phyloP scores from a whole-genome alignment of 2,888 invertebrate genomes.

The Platynereis dumerilii region DNA sequence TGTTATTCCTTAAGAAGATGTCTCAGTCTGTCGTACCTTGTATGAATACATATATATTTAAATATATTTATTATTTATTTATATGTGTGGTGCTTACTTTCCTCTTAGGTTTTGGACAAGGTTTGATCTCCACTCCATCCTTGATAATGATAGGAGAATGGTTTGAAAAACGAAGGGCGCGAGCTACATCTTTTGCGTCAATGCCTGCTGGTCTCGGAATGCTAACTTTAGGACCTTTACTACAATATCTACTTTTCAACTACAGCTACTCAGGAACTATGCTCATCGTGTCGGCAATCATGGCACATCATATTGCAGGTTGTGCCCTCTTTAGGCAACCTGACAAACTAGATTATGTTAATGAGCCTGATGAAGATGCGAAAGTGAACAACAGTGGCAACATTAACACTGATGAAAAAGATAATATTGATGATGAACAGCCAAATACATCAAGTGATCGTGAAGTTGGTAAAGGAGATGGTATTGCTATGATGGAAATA shows the following conservation, averaged over 20 bases:
- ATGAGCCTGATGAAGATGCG: no score
- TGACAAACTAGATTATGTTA: not conserved
- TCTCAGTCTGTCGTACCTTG: no score
- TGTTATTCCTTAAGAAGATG: no score
- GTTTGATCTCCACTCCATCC: not conserved
- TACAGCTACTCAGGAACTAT: constrained; percentile 19
- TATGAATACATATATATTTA: no score
- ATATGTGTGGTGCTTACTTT: no score
- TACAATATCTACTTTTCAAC: not conserved
- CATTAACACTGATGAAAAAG: no score
- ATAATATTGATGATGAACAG: no score
- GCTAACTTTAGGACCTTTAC: not conserved
- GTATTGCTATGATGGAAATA: no score
- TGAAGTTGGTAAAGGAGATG: no score
- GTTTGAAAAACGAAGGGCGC: constrained; percentile 10
- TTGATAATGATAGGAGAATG: not conserved
- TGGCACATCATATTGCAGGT: not conserved
- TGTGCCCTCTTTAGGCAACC: not conserved
- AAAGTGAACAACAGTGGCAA: no score
- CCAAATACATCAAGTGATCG: no score
- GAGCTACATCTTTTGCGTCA: constrained; percentile 3
- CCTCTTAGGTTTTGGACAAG: constrained; percentile 9
- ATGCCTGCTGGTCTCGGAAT: constrained; percentile 6
- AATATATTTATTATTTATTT: no score
- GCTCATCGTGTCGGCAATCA: not conserved